These are phyloP conservation scores for Tetrax tetrax DNA, from an alignment of 2,113 vertebrate genomes.

Conservation along the genomic window DNA sequence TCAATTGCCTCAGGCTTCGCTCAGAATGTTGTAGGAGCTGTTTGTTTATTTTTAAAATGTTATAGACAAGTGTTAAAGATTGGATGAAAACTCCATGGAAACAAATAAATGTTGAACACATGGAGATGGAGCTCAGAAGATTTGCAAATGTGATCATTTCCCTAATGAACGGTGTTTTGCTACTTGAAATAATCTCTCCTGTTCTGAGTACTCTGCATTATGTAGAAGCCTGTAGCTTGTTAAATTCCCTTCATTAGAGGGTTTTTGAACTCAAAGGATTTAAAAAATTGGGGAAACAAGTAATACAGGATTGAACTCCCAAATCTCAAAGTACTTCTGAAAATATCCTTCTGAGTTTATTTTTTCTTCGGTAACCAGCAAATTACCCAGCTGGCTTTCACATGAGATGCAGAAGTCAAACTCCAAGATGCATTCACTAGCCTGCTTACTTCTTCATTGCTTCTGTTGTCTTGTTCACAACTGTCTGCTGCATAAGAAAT, in stretches of 20 bases:
- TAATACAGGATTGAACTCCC: conserved; percentile 23
- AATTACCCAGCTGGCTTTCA: conserved; percentile 2
- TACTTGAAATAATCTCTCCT: conserved; percentile 55
- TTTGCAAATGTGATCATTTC: conserved; percentile 80
- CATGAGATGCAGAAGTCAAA: not conserved
- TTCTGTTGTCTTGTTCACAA: not conserved
- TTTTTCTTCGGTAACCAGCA: not conserved
- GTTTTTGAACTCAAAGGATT: conserved; percentile 45
- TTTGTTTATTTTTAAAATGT: conserved; percentile 50
- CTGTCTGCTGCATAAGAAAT: conserved; percentile 69
- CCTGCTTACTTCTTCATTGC: not conserved
- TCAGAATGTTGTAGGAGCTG: conserved; percentile 28
- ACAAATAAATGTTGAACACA: conserved; percentile 86
- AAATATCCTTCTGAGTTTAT: conserved; percentile 15
- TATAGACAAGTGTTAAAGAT: conserved; percentile 84
- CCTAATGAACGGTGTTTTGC: conserved; percentile 50
- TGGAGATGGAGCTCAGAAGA: conserved; percentile 85
- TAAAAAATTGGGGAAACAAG: conserved; percentile 42
- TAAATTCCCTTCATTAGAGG: conserved; percentile 53
- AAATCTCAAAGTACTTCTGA: conserved; percentile 41
- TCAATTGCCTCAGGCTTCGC: not conserved
- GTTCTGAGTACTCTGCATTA: conserved; percentile 47
- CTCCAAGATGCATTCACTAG: not conserved
- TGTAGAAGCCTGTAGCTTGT: conserved; percentile 34
- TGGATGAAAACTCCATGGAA: conserved; percentile 87